Base-by-base conservation (phyloP, 2,113 vertebrate genomes). In the Leucoraja erinaceus region DNA sequence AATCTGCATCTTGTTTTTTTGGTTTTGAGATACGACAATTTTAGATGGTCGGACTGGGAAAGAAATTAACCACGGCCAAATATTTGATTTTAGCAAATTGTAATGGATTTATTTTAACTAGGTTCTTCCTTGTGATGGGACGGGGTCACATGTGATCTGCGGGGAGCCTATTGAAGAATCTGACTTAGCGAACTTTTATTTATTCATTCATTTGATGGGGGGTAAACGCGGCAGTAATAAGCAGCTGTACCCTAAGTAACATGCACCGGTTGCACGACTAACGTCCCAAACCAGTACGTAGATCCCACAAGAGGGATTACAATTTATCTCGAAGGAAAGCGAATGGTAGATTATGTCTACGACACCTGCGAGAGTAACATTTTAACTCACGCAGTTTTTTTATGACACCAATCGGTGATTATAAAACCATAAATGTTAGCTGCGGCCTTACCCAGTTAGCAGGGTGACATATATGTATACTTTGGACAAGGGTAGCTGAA, bases 311-410 rank as follows among this genome's bases (percentile, higher is more conserved):
- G 33, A 16, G 38, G 22, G 12, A 25, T 14, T 91, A 38, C 75
- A 33, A 66, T 22, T 78, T 12, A 63, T 93, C 74, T 63, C 72
- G 14, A 11, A 5, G 47, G 77, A 93, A 94, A 93, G 93, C 83
- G 76, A 93, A 93, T 68, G 93, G 93, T 94, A 93, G 93, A 94
- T 88, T 59, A n/a, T 88, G 88, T 81, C 70, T 83, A 77, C 83
- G 86, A 93, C 93, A 93, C 94, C 93, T 94, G 93, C 76, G 93
- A 63, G 93, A 92, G 94, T 93, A 70, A 94, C 93, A 93, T 93
- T 95, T 94, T 94, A 95, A 95, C 93, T 93, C 94, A 31, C 88
- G 56, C 84, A 28, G 61, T 68, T 28, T 91, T 93, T 94, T 90
- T 93, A 90, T 56, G 83, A 4, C 86, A 91, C 90, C 93, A 93